A percentile compares a stretch with the other conserved stretches of the same genome.
Evolutionary conservation across 2,113 vertebrate species (phyloP).

Genomic region (Poeciliopsis retropinna): DNA sequence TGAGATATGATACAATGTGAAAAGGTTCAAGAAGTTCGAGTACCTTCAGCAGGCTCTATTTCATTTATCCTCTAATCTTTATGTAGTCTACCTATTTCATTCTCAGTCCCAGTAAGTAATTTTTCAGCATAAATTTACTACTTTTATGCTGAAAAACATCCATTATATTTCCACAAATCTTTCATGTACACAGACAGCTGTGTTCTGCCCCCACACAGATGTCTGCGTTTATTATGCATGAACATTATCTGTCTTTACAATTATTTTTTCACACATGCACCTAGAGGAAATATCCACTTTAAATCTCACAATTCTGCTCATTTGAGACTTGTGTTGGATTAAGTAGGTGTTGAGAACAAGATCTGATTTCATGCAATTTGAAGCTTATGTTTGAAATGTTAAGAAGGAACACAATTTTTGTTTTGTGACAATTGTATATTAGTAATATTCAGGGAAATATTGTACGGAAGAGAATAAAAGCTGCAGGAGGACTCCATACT

Average conservation of each 20-base stretch:
- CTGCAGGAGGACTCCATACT: constrained; percentile 46
- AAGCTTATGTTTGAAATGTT: background rate
- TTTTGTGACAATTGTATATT: background rate
- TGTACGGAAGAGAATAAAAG: background rate
- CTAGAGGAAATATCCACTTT: background rate
- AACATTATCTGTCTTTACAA: background rate
- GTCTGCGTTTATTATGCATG: background rate
- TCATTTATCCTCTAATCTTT: background rate
- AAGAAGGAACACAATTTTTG: background rate
- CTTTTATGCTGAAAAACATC: background rate
- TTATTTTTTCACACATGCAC: background rate
- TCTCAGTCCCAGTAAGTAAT: background rate
- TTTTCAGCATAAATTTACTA: background rate
- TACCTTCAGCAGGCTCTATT: background rate
- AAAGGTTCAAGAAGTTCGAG: background rate
- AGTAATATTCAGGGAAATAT: background rate
- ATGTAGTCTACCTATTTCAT: background rate
- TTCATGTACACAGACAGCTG: background rate
- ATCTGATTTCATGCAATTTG: background rate
- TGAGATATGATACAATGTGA: background rate
- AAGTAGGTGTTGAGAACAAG: background rate
- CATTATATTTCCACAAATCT: background rate
- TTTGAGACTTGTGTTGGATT: background rate
- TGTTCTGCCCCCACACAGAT: background rate
- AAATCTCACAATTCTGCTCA: background rate